Evolutionary conservation across 2,113 vertebrate genomes (phyloP).

Genomic region (Phasianus colchicus): DNA sequence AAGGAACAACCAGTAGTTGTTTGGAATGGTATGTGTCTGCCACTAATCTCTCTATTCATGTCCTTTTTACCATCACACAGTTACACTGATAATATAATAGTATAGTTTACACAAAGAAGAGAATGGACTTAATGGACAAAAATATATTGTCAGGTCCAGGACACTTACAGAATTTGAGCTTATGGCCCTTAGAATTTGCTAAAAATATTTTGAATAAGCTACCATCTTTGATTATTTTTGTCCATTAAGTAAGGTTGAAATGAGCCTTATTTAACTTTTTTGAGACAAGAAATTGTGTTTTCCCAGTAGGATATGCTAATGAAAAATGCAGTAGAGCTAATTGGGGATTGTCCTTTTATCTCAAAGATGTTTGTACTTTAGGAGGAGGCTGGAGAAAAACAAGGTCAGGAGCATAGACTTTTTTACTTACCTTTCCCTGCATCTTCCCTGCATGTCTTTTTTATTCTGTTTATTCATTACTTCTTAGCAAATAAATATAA

Average conservation of each 20-base stretch:
- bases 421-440: neutral
- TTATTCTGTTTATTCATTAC: neutral
- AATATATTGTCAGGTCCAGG: neutral
- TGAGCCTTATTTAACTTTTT: slow-evolving; percentile 31
- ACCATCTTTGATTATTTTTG: neutral
- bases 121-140: neutral
- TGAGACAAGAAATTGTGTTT: neutral
- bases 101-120: neutral
- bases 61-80: neutral
- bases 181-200: neutral
- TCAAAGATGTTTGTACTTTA: slow-evolving; percentile 34
- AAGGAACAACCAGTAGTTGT: neutral
- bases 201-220: neutral
- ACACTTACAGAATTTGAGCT: neutral
- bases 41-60: neutral
- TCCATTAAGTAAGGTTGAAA: neutral
- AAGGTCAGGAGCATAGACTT: neutral
- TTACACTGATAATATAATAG: neutral
- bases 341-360: neutral
- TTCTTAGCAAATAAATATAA: neutral
- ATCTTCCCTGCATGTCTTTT: neutral
- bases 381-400: neutral
- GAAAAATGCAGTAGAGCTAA: slow-evolving; percentile 52
- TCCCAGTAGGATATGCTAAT: slow-evolving; percentile 6
- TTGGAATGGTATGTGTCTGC: neutral